These are phyloP conservation scores for Phragmatobia fuliginosa DNA, from an alignment of 2,888 invertebrate species.

Conservation along the genomic window DNA sequence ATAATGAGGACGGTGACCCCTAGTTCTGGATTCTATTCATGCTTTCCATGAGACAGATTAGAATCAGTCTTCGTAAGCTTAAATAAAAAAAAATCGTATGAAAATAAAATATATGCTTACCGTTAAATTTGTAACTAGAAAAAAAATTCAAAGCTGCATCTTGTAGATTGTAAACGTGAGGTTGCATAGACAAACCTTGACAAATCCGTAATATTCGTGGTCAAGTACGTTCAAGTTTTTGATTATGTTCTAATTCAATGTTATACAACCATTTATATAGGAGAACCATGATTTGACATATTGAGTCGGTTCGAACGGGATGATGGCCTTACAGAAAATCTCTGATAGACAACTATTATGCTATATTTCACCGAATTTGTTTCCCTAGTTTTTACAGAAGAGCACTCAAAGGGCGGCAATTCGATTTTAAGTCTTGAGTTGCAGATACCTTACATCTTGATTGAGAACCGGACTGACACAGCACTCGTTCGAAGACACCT, in stretches of 20 bases:
- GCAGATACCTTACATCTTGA: neutral
- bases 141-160: too few species aligned
- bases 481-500: neutral
- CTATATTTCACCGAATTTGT: neutral
- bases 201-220: neutral
- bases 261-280: neutral
- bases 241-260: neutral
- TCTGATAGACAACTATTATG: neutral
- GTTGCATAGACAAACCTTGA: neutral
- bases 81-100: too few species aligned
- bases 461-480: neutral
- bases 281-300: too few species aligned
- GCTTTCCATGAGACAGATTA: too few species aligned
- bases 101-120: too few species aligned
- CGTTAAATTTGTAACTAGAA: too few species aligned
- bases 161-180: neutral
- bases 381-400: neutral
- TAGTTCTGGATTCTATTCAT: too few species aligned
- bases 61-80: too few species aligned
- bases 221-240: neutral
- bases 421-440: neutral
- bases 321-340: neutral
- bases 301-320: too few species aligned
- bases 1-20: too few species aligned
- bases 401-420: neutral